Conservation (phyloP, 2,113 vertebrate genomes). For the Marmota monax region DNA sequence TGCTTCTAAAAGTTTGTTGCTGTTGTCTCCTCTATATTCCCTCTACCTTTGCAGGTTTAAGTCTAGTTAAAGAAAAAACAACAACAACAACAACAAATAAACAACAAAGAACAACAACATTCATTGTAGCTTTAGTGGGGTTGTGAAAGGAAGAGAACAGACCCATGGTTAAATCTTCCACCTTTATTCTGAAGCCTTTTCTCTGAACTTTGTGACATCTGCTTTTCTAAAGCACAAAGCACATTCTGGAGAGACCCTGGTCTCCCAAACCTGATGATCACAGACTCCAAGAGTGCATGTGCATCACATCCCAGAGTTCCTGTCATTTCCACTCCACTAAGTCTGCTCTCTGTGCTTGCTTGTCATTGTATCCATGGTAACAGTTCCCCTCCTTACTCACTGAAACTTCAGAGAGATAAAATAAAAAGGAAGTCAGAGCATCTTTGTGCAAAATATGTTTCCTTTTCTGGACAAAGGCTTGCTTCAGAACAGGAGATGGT, state of each 20-base stretch:
- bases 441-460: conserved; percentile 50
- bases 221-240: conserved; percentile 35
- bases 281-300: background rate
- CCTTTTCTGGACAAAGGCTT: conserved; percentile 18
- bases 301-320: background rate
- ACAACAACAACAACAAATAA: too few relatives aligned
- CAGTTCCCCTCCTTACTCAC: conserved; percentile 40
- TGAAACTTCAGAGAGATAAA: conserved; percentile 65
- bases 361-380: conserved; percentile 69
- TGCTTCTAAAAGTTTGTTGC: background rate
- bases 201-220: background rate
- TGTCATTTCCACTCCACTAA: conserved; percentile 51
- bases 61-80: background rate
- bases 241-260: background rate
- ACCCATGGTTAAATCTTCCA: background rate
- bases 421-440: conserved; percentile 51
- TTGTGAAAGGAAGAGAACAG: background rate
- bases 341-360: conserved; percentile 4
- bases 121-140: background rate
- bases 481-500: background rate
- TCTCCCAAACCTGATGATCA: conserved; percentile 1
- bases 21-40: background rate
- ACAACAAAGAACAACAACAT: background rate
- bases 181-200: background rate
- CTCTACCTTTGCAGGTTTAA: background rate